These are phyloP conservation scores for Mercenaria mercenaria DNA, from an alignment of 1,140 invertebrate genomes.

Conservation along the genomic window DNA sequence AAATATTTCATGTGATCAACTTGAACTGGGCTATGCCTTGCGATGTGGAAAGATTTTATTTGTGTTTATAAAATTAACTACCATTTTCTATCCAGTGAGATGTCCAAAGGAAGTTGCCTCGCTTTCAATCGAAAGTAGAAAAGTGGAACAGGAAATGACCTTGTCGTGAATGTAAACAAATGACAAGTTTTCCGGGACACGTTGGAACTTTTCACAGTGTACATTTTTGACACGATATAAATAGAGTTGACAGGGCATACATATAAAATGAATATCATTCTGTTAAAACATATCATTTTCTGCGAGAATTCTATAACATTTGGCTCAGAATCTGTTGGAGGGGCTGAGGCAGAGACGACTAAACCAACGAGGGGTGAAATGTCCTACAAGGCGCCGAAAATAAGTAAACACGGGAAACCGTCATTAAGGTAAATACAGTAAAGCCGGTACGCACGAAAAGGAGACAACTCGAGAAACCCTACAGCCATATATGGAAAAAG, in stretches of 20 bases:
- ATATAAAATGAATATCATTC: conserved; percentile 6
- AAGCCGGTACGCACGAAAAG: too few relatives aligned
- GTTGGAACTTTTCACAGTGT: conserved; percentile 69
- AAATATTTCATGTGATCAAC: too few relatives aligned
- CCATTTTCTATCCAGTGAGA: conserved; percentile 61
- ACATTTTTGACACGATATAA: conserved; percentile 35
- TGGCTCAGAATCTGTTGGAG: too few relatives aligned
- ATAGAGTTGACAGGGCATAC: conserved; percentile 1
- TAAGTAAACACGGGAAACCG: too few relatives aligned
- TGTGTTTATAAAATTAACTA: conserved; percentile 14
- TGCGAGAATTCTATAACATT: too few relatives aligned
- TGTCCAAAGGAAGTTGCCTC: conserved; percentile 63
- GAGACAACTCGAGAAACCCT: too few relatives aligned
- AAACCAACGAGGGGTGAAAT: too few relatives aligned
- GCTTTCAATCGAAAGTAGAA: conserved; percentile 61
- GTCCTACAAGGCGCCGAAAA: too few relatives aligned
- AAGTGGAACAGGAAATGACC: conserved; percentile 51
- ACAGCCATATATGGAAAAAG: too few relatives aligned
- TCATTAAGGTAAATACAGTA: too few relatives aligned
- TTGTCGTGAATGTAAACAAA: conserved; percentile 59
- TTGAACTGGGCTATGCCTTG: too few relatives aligned
- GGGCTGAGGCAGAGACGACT: too few relatives aligned
- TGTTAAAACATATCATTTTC: neutral
- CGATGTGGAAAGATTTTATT: conserved; percentile 32
- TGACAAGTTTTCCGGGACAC: conserved; percentile 71